Evolutionary conservation across 2,797 vertebrate genomes (phyloP).

Genomic region (Prunella strophiata): DNA sequence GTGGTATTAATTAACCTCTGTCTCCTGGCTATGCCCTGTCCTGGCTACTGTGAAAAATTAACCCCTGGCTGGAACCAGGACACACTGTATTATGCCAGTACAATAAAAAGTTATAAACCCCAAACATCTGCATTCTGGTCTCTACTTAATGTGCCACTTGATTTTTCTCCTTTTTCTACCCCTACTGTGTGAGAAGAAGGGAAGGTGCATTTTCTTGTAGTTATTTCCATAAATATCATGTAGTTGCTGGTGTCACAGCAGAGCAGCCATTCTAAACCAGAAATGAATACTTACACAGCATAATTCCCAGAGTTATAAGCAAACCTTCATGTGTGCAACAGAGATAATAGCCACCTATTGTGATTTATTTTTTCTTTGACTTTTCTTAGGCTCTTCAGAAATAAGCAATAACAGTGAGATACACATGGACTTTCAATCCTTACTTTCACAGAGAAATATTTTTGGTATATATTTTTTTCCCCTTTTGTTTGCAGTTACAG

Average conservation of each 20-base stretch:
- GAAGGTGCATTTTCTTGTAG: not conserved
- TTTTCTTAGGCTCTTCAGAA: not conserved
- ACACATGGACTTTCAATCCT: not conserved
- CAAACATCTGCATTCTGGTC: not conserved
- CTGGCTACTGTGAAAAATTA: not conserved
- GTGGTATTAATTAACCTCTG: not conserved
- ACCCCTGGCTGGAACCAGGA: not conserved
- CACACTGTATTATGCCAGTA: not conserved
- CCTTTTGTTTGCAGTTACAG: not conserved
- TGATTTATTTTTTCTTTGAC: not conserved
- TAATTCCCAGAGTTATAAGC: not conserved
- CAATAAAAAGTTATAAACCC: not conserved
- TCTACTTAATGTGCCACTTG: not conserved
- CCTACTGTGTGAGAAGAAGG: not conserved
- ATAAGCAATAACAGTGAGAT: not conserved
- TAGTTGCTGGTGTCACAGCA: not conserved
- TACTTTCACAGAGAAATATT: not conserved
- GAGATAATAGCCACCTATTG: not conserved
- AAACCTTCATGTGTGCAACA: not conserved
- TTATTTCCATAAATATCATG: not conserved
- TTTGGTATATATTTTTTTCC: not conserved
- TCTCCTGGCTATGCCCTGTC: not conserved
- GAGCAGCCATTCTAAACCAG: not conserved
- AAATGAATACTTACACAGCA: not conserved
- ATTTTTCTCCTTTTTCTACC: not conserved